Evolutionary conservation across 1,140 invertebrate species (phyloP).

Genomic region (Nixonia krombeini): DNA sequence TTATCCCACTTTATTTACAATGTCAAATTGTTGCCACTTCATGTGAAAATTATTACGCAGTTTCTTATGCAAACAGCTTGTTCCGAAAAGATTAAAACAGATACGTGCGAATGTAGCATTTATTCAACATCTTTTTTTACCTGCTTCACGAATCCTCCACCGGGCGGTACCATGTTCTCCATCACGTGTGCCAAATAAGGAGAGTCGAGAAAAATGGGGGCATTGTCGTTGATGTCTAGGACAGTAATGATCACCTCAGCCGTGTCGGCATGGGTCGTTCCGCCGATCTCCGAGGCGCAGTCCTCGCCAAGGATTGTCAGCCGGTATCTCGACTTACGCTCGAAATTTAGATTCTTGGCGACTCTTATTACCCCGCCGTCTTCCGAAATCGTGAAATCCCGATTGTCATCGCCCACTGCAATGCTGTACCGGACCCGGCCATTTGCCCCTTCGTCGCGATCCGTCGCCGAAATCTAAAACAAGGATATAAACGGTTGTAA

Average conservation of each 20-base stretch:
- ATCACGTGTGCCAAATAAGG: slow-evolving; percentile 93
- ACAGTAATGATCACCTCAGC: slow-evolving; percentile 82
- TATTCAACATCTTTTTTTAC: too few species aligned
- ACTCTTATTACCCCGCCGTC: slow-evolving; percentile 90
- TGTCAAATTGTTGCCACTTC: too few species aligned
- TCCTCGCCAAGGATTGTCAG: slow-evolving; percentile 91
- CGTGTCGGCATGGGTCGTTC: slow-evolving; percentile 76
- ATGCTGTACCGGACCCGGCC: slow-evolving; percentile 91
- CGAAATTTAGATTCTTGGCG: slow-evolving; percentile 92
- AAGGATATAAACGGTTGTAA: too few species aligned
- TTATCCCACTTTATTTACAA: too few species aligned
- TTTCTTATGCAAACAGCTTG: too few species aligned
- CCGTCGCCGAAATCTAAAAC: slow-evolving; percentile 88
- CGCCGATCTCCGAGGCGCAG: slow-evolving; percentile 79
- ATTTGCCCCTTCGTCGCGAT: slow-evolving; percentile 91
- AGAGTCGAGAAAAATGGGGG: slow-evolving; percentile 91
- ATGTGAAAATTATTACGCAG: too few species aligned
- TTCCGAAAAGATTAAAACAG: too few species aligned
- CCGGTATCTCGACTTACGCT: slow-evolving; percentile 86
- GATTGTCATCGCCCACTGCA: slow-evolving; percentile 89
- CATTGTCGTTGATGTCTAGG: slow-evolving; percentile 95
- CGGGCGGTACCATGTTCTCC: slow-evolving; percentile 88
- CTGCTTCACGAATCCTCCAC: slow-evolving; percentile 81
- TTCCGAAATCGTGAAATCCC: slow-evolving; percentile 91
- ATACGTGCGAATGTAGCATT: too few species aligned